Base-by-base conservation (phyloP, 2,797 vertebrate species). In the Rhynchotus rufescens region DNA sequence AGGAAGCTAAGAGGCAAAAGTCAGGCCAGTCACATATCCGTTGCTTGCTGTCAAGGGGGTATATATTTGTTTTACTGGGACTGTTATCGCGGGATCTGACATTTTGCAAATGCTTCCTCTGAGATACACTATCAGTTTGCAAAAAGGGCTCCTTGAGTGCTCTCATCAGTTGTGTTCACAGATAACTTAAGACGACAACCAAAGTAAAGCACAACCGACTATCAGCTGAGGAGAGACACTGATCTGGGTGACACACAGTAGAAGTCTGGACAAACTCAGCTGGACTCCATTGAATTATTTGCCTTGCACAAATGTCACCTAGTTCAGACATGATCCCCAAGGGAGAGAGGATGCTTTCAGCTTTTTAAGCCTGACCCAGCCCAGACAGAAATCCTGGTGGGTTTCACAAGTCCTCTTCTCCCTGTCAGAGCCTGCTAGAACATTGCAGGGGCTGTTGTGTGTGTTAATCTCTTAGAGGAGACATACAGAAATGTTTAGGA, bases 21-120 rank as follows among this genome's bases (percentile, higher is more conserved):
- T 21, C 40, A 7, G 12, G 36, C n/a, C 38, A 62, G 28, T 8
- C 36, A 30, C 20, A 47, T 14, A 59, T 30, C 40, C 38, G 11
- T 11, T 64, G 9, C 64, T 69, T 67, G 19, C 16, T 44, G 25
- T 81, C 67, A 76, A 67, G 42, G 7, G 22, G 20, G 8, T 8
- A 57, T 49, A 12, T 1, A 51, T 80, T 86, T 88, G 3, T 44
- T 91, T 89, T 82, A 77, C 88, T 44, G 68, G 57, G 76, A 89
- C 52, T 65, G 42, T 78, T 91, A 86, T 82, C 86, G 44, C 57
- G 32, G 10, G 28, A 89, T 89, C 78, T 0, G 9, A 68, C 52
- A 74, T 94, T 75, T 95, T 10, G 2, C 66, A 81, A 92, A 77
- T 56, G 82, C 80, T 94, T 96, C 80, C 87, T 93, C 87, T 76